These are phyloP conservation scores for Typhlomys cinereus DNA, from an alignment of 2,113 vertebrate species.

Conservation along the genomic window DNA sequence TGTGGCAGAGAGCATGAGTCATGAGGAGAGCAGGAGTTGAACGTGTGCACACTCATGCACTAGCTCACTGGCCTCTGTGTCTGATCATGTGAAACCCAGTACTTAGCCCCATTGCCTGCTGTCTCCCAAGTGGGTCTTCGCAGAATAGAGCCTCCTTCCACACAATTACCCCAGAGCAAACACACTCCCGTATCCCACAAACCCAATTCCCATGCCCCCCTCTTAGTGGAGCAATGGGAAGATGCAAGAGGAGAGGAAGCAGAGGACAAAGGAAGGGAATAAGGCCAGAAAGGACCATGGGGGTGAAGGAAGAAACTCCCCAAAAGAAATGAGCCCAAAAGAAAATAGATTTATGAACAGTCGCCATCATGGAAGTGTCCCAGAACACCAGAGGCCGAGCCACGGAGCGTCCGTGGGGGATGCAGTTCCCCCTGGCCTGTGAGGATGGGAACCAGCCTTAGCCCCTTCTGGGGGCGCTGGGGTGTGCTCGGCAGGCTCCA, in stretches of 20 bases:
- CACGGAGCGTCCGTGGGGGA: neutral
- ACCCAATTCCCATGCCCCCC: neutral
- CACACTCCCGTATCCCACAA: neutral
- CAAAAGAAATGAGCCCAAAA: neutral
- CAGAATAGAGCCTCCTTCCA: neutral
- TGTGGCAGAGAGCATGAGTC: neutral
- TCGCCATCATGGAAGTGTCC: neutral
- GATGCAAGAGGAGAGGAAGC: neutral
- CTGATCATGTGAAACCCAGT: neutral
- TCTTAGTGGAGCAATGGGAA: neutral
- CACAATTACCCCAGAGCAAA: conserved; percentile 20
- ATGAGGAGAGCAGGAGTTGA: no score
- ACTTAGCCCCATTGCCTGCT: neutral
- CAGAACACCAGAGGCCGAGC: neutral
- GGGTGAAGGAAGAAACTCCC: neutral
- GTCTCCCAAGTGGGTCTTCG: conserved; percentile 4
- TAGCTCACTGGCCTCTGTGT: neutral
- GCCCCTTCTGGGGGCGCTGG: neutral
- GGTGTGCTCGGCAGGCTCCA: neutral
- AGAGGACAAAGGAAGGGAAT: neutral
- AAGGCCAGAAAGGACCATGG: neutral
- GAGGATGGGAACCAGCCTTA: neutral
- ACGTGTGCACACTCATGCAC: neutral
- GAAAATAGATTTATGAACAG: neutral
- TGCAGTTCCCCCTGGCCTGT: neutral